A percentile compares a stretch with the other conserved stretches of the same genome.
phyloP scores from a whole-genome alignment of 2,113 vertebrate genomes.

The Prunella himalayana region DNA sequence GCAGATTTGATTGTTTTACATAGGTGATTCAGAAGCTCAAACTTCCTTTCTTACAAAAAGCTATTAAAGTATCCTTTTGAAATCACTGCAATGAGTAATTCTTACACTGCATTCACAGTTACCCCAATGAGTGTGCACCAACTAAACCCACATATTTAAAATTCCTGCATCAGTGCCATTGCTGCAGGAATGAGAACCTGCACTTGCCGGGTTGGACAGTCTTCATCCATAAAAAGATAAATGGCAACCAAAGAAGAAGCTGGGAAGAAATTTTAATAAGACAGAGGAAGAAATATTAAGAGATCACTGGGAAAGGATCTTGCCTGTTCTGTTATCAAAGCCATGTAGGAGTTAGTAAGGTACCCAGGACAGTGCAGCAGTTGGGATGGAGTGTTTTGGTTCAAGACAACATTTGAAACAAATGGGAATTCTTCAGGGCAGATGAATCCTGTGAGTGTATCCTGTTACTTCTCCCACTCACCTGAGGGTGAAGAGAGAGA shows the following conservation, averaged over 20 bases:
- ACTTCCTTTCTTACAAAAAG: not conserved
- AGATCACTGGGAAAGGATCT: not conserved
- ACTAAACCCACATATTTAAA: not conserved
- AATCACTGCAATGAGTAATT: not conserved
- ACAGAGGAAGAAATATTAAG: not conserved
- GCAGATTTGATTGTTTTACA: not conserved
- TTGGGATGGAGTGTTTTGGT: not conserved
- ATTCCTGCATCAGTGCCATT: not conserved
- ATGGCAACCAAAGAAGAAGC: not conserved
- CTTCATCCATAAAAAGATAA: not conserved
- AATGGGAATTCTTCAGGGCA: not conserved
- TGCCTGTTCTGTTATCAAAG: not conserved
- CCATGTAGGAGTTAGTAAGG: not conserved
- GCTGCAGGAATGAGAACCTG: not conserved
- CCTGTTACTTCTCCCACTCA: not conserved
- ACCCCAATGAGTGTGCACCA: not conserved
- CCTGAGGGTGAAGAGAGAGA: not conserved
- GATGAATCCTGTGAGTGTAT: not conserved
- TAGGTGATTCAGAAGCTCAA: slow-evolving; percentile 2
- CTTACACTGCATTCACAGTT: not conserved
- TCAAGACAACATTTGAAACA: not conserved
- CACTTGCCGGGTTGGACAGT: not conserved
- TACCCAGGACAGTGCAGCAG: not conserved
- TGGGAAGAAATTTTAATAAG: not conserved
- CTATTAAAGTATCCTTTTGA: slow-evolving; percentile 1